Evolutionary conservation across 2,113 vertebrate genomes (phyloP), one percentile per base, ranked within the genome.

Genomic region (Cebus imitator): DNA sequence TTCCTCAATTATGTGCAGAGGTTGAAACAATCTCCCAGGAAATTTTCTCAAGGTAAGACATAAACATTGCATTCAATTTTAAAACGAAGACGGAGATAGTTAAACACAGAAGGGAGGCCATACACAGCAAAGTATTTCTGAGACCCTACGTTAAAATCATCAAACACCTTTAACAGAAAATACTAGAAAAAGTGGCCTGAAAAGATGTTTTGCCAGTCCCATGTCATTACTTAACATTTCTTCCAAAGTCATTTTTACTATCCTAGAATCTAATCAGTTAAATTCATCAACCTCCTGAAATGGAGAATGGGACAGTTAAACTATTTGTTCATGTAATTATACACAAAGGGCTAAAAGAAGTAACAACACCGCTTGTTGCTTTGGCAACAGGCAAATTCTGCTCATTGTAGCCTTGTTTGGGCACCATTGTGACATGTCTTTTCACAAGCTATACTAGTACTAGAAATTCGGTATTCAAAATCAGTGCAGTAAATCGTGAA

Each of bases 381-480:
- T 85, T 61, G 20, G 48, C 92, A 84, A 68, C 2, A 30, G 4
- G 43, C 11, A 79, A 79, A 64, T 57, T 79, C 61, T 90, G 6
- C 40, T 79, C 32, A 68, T 0, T 76, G 17, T 48, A 25, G 2
- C 21, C 27, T 73, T 32, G 3, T 61, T 12, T 79, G 58, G 20
- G 50, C 37, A 40, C 11, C 3, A 18, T 1, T 23, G 0, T 30
- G 58, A 82, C 7, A 8, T 18, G 13, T 16, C 32, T 79, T 89
- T 68, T 83, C 17, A 87, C 30, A 87, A 32, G 13, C 32, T 61
- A 12, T 27, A 7, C 5, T 73, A 52, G 25, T 43, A 48, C 45
- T 55, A 48, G 14, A 91, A 96, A 89, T 86, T 90, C 73, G 83
- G 18, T 17, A 66, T 75, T 93, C 70, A 86, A 95, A 89, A 73